A percentile compares a stretch with the other conserved stretches of the same genome.
These are phyloP conservation scores for Oryzias woworae DNA, from an alignment of 2,113 vertebrate species.

Conservation along the genomic window DNA sequence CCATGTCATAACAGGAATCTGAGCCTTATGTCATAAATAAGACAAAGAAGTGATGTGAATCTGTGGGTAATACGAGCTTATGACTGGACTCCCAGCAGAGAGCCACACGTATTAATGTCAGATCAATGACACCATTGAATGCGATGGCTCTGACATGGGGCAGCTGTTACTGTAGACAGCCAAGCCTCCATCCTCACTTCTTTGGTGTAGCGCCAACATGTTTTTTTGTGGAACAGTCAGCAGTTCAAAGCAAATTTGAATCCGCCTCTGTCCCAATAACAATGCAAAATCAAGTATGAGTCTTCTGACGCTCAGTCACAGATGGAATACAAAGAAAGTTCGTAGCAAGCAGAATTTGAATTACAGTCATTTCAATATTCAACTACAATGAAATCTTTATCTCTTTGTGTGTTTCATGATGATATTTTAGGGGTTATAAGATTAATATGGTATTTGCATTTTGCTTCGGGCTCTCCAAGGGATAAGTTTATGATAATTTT, in stretches of 20 bases:
- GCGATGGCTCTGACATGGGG: constrained; percentile 42
- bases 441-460: no score
- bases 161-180: constrained; percentile 51
- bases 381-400: no score
- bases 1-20: constrained; percentile 19
- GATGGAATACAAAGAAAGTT: no score
- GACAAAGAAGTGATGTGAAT: constrained; percentile 22
- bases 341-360: no score
- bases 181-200: constrained; percentile 11
- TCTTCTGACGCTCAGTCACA: no score
- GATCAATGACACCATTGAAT: constrained; percentile 44
- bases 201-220: constrained; percentile 26
- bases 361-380: no score
- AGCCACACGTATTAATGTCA: constrained; percentile 53
- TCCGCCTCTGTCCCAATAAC: not conserved
- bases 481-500: not conserved
- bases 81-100: constrained; percentile 35
- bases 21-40: constrained; percentile 12
- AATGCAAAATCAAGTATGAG: no score
- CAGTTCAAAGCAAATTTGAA: not conserved
- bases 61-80: constrained; percentile 30
- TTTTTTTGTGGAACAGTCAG: constrained; percentile 20
- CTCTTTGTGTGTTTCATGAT: no score
- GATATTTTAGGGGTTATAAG: no score
- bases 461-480: not conserved